Evolutionary conservation across 2,797 vertebrate genomes (phyloP).

Genomic region (Podarcis lilfordi): DNA sequence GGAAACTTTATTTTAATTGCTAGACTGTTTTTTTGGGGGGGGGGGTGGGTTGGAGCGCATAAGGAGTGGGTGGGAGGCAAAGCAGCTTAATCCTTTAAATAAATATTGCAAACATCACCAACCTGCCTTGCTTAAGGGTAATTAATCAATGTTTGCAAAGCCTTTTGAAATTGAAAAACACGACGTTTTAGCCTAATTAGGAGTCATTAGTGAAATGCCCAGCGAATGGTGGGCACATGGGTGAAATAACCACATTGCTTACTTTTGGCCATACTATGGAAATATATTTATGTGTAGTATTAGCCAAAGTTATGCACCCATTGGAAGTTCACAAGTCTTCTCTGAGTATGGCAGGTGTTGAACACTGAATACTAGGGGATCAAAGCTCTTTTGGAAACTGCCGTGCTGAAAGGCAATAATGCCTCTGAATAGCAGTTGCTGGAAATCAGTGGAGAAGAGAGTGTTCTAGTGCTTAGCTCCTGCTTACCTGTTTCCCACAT

Average conservation of each 20-base stretch:
- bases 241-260: neutral
- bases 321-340: too few relatives aligned
- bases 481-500: too few relatives aligned
- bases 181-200: constrained; percentile 24
- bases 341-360: too few relatives aligned
- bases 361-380: too few relatives aligned
- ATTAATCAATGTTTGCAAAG: constrained; percentile 42
- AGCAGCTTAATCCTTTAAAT: constrained; percentile 47
- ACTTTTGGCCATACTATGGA: neutral
- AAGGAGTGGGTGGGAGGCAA: neutral
- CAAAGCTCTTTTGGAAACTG: too few relatives aligned
- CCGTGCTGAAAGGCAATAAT: too few relatives aligned
- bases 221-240: neutral
- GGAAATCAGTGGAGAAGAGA: too few relatives aligned
- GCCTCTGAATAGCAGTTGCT: too few relatives aligned
- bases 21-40: neutral
- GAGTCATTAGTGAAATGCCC: constrained; percentile 8
- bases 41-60: neutral
- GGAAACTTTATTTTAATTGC: constrained; percentile 57
- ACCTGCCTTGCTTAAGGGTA: constrained; percentile 39
- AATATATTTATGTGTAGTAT: too few relatives aligned
- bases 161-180: constrained; percentile 38
- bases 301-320: too few relatives aligned
- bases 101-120: constrained; percentile 1
- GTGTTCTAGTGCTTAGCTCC: too few relatives aligned